Evolutionary conservation across 2,888 invertebrate species (phyloP).

Genomic region (Entomobrya proxima): DNA sequence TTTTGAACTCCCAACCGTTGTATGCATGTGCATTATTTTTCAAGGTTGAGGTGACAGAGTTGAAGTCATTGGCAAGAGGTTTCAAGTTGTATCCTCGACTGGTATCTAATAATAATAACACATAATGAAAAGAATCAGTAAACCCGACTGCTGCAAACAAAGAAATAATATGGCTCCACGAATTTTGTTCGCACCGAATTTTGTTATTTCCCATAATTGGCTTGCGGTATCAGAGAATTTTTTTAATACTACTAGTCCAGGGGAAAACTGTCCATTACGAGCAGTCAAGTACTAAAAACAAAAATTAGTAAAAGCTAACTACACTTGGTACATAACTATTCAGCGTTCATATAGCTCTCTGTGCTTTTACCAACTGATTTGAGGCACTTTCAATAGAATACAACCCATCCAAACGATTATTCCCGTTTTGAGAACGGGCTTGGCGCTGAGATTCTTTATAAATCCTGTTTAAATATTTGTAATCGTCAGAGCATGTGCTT

Average conservation of each 20-base stretch:
- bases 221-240: slow-evolving; percentile 38
- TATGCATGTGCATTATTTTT: slow-evolving; percentile 60
- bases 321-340: no score
- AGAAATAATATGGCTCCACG: neutral
- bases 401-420: slow-evolving; percentile 22
- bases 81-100: slow-evolving; percentile 64
- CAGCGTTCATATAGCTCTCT: neutral
- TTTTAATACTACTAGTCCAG: slow-evolving; percentile 52
- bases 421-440: neutral
- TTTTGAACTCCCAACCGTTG: slow-evolving; percentile 64
- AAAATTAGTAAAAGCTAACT: no score
- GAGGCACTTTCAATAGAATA: slow-evolving; percentile 23
- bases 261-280: slow-evolving; percentile 13
- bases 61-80: slow-evolving; percentile 67
- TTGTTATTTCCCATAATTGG: slow-evolving; percentile 67
- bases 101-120: slow-evolving; percentile 28
- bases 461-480: neutral
- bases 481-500: neutral
- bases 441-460: neutral
- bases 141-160: neutral
- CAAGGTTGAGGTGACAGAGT: slow-evolving; percentile 64
- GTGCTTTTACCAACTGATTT: slow-evolving; percentile 40
- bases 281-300: slow-evolving; percentile 60
- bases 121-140: neutral
- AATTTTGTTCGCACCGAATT: slow-evolving; percentile 63